Base-by-base conservation (phyloP, 2,797 vertebrate species). In the Hemitrygon akajei region DNA sequence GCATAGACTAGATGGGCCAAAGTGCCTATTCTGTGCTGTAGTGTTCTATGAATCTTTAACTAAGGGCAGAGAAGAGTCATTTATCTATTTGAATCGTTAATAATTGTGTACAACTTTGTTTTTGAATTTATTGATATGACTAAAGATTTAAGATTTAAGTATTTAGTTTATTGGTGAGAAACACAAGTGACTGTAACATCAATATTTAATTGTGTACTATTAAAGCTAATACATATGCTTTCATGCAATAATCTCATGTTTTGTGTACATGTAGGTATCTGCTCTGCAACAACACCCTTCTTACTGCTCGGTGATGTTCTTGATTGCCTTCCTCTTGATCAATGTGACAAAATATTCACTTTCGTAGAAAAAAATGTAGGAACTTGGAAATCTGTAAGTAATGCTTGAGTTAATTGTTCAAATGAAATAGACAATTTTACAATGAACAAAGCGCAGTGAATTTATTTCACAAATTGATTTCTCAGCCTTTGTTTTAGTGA, bases 311-410 rank as follows among this genome's bases (percentile, higher is more conserved):
- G 98, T 91, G 99, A 99, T 92, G 98, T 99, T 92, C 97, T 99
- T 94, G 99, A 99, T 97, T 98, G 98, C 94, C 98, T 99, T 94
- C 99, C 99, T 94, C 97, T 99, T 93, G 98, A 99, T 95, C 98
- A 98, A 11, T 99, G 99, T 95, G 99, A 99, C 95, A 98, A 95
- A 95, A 99, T 99, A 94, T 99, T 99, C 96, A 98, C 98, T 69
- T 99, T 99, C 95, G 98, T 99, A 0, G 99, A 99, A 96, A 98
- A 99, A 95, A 99, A 99, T 94, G 99, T 99, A 93, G 97, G 98
- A 94, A 99, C 99, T 0, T 99, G 99, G 99, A 99, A 99, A 95
- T 99, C 98, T 0, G 99, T 99, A 96, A 96, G 96, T 97, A 75
- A 87, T 22, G 5, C 56, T 66, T 76, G 47, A 60, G 40, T 56